Evolutionary conservation across 2,113 vertebrate species (phyloP).

Genomic region (Hucho hucho): DNA sequence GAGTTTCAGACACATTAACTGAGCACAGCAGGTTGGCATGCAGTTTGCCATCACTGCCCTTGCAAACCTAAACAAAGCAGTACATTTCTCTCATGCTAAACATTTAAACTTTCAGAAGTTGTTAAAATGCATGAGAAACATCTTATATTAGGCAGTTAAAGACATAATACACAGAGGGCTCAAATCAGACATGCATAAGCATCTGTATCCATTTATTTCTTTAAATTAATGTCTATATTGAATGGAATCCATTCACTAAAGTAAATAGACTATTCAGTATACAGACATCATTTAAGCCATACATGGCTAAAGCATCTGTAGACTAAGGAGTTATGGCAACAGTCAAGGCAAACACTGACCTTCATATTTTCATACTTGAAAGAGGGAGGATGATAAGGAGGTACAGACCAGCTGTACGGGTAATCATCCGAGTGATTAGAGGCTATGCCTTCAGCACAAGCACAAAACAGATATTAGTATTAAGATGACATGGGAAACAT

Average conservation of each 20-base stretch:
- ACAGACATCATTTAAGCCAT: background rate
- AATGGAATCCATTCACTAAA: no score
- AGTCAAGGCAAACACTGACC: slow-evolving; percentile 53
- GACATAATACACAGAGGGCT: no score
- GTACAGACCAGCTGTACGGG: slow-evolving; percentile 93
- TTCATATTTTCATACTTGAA: slow-evolving; percentile 84
- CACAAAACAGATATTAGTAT: slow-evolving; percentile 10
- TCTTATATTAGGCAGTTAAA: no score
- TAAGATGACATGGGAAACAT: background rate
- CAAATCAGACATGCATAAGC: no score
- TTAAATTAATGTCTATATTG: no score
- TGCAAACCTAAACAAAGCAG: slow-evolving; percentile 80
- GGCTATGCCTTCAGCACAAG: slow-evolving; percentile 80
- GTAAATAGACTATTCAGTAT: no score
- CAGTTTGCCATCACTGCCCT: slow-evolving; percentile 82
- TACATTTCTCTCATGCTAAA: background rate
- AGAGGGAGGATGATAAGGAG: slow-evolving; percentile 89
- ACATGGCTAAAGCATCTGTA: background rate
- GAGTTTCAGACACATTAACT: slow-evolving; percentile 86
- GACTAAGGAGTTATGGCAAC: background rate
- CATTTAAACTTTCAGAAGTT: background rate
- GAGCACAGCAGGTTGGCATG: slow-evolving; percentile 89
- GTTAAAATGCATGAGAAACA: no score
- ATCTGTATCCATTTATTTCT: no score
- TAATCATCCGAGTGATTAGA: slow-evolving; percentile 92